Evolutionary conservation across 2,888 invertebrate genomes (phyloP), one percentile per base, ranked within the genome.

Genomic region (Linyphia triangularis): DNA sequence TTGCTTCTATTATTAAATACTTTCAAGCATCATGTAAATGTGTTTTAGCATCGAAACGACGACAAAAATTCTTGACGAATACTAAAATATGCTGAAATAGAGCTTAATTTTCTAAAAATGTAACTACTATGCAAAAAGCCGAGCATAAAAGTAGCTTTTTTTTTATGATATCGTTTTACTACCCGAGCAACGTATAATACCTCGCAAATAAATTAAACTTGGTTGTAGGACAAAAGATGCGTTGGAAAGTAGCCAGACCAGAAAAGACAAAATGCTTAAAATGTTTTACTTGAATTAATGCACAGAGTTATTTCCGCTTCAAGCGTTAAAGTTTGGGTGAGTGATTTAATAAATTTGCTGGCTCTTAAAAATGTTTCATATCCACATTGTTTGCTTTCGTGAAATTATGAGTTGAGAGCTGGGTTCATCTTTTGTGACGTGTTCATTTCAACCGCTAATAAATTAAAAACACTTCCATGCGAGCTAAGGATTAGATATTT

Each of bases 231-330:
- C 70, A 70, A 70, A 70, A 24, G 43, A 43, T 70, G 13, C 43
- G 2, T 33, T 77, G 75, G 81, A 69, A 70, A 26, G 33, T 16
- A 26, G 81, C 81, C 81, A 81, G 59, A 59, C 59, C 57, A n/a
- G 13, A 59, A 59, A 81, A 57, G 37, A 70, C 69, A 81, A 69
- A 81, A 28, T 77, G 75, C 61, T 61, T 75, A 77, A 77, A 77
- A 69, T 81, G 69, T 81, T 70, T 81, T 81, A 57, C 57, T 59
- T 33, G 69, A 70, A 70, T 81, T 81, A 81, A 81, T 81, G 69
- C 59, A 37, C 30, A 7, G 59, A n/a, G 22, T 81, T 70, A 70
- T 79, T 67, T 79, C 78, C 65, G n/a, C 51, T 26, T n/a, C 51
- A 37, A 70, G 81, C 24, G 57, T 30, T 33, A 59, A 69, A 24